These are phyloP conservation scores for Calvadosia cruxmelitensis DNA, from an alignment of 30 jellyfish, hydroid and myxozoan genomes.

Conservation along the genomic window DNA sequence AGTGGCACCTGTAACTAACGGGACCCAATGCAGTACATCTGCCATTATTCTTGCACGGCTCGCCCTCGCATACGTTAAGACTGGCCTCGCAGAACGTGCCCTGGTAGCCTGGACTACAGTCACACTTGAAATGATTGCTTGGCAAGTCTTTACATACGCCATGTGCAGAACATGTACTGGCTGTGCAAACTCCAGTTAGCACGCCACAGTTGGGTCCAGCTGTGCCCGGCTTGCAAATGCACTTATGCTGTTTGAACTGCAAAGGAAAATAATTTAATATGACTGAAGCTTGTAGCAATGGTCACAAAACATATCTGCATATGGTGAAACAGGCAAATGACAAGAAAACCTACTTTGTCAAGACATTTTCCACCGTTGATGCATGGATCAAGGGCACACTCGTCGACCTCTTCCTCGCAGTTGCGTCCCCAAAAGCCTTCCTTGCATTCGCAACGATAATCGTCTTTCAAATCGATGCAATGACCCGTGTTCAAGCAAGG, in stretches of 20 bases:
- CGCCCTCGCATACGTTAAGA: slow-evolving; percentile 49
- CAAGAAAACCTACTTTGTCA: slow-evolving; percentile 67
- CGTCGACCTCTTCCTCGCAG: slow-evolving; percentile 88
- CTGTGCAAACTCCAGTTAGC: slow-evolving; percentile 34
- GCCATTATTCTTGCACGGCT: slow-evolving; percentile 71
- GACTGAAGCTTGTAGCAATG: too few relatives aligned
- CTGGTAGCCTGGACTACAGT: slow-evolving; percentile 56
- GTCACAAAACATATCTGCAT: too few relatives aligned
- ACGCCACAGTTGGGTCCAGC: slow-evolving; percentile 67
- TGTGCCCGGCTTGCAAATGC: slow-evolving; percentile 70
- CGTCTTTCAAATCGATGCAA: slow-evolving; percentile 64
- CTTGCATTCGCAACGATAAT: slow-evolving; percentile 76
- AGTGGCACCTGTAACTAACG: slow-evolving; percentile 21
- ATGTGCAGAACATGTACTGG: slow-evolving; percentile 45
- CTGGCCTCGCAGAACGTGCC: slow-evolving; percentile 83
- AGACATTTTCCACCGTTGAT: slow-evolving; percentile 78
- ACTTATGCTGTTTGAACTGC: slow-evolving; percentile 61
- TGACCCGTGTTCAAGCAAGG: slow-evolving; percentile 85
- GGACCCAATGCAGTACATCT: slow-evolving; percentile 9
- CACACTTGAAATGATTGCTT: slow-evolving; percentile 62
- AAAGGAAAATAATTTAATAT: too few relatives aligned
- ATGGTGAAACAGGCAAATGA: too few relatives aligned
- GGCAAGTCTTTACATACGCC: slow-evolving; percentile 67
- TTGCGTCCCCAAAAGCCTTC: slow-evolving; percentile 73
- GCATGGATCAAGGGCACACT: slow-evolving; percentile 82